Evolutionary conservation across 2,113 vertebrate species (phyloP).

Genomic region (Myotis davidii): DNA sequence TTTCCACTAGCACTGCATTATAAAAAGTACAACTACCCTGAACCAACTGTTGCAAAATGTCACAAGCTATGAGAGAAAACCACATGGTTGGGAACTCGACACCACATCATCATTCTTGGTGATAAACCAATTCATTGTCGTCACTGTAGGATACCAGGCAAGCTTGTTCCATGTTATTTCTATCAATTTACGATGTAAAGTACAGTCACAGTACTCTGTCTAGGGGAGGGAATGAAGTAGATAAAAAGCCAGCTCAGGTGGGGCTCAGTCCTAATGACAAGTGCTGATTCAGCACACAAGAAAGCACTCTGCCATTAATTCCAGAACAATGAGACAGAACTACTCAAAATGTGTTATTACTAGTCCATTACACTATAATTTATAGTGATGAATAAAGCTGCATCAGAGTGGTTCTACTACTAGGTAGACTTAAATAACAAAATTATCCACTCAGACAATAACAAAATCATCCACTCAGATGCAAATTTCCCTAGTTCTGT

Average conservation of each 20-base stretch:
- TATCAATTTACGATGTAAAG: neutral
- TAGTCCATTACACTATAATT: neutral
- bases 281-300: neutral
- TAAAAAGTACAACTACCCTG: neutral
- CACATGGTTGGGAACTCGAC: neutral
- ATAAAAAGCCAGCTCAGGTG: neutral
- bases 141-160: neutral
- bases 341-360: neutral
- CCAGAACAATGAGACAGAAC: neutral
- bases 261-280: neutral
- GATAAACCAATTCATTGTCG: constrained; percentile 16
- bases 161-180: neutral
- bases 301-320: neutral
- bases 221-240: neutral
- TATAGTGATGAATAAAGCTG: neutral
- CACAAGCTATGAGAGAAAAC: neutral
- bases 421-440: neutral
- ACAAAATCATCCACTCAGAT: neutral
- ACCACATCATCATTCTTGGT: neutral
- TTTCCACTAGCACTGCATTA: neutral
- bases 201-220: neutral
- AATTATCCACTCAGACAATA: neutral
- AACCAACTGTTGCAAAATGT: neutral
- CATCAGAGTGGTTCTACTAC: neutral
- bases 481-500: neutral